Evolutionary conservation across 2,888 invertebrate genomes (phyloP).

Genomic region (Tillus elongatus): DNA sequence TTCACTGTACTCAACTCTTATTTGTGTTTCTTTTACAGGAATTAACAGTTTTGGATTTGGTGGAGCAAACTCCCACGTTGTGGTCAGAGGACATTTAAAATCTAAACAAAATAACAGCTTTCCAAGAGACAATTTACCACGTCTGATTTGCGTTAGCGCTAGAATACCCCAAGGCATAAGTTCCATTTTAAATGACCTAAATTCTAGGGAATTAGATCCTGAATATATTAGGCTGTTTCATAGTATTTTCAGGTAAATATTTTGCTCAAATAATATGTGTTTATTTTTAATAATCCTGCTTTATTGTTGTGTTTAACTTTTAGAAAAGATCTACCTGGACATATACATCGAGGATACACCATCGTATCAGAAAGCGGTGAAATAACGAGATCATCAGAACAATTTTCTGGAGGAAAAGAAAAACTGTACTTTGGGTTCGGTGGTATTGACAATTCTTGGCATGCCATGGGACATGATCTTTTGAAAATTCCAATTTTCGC

Average conservation of each 20-base stretch:
- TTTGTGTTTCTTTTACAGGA: slow-evolving; percentile 59
- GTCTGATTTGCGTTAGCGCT: slow-evolving; percentile 67
- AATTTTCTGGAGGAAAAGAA: too few relatives aligned
- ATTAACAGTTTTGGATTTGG: slow-evolving; percentile 92
- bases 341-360: slow-evolving; percentile 72
- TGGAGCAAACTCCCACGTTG: slow-evolving; percentile 71
- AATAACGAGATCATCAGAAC: too few relatives aligned
- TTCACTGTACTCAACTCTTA: too few relatives aligned
- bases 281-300: too few relatives aligned
- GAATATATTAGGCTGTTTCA: slow-evolving; percentile 30
- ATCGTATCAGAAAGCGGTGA: too few relatives aligned
- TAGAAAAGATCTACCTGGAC: slow-evolving; percentile 45
- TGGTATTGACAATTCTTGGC: slow-evolving; percentile 87
- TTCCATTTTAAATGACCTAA: slow-evolving; percentile 54
- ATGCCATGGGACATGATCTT: slow-evolving; percentile 69
- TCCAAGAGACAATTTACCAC: slow-evolving; percentile 58
- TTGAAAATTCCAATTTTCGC: slow-evolving; percentile 67
- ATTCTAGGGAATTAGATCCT: slow-evolving; percentile 38
- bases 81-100: slow-evolving; percentile 53
- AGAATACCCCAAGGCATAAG: slow-evolving; percentile 70
- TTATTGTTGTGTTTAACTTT: too few relatives aligned
- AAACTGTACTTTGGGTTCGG: slow-evolving; percentile 59
- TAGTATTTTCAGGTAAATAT: slow-evolving; percentile 29
- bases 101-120: slow-evolving; percentile 52
- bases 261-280: too few relatives aligned